Evolutionary conservation across 2,113 vertebrate species (phyloP).

Genomic region (Cathartes aura): DNA sequence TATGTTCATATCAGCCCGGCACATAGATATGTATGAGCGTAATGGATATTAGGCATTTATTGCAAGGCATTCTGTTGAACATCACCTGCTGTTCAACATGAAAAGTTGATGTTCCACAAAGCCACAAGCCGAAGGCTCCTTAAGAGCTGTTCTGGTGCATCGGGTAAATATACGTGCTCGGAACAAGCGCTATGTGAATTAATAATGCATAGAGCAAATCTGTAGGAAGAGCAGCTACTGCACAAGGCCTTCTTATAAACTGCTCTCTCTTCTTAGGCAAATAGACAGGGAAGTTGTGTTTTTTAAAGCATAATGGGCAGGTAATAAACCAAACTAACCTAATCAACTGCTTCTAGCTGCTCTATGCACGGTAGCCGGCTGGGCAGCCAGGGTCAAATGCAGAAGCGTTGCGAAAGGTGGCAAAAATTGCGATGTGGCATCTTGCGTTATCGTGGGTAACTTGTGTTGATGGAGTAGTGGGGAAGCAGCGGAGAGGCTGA

Average conservation of each 20-base stretch:
- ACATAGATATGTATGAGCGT: not conserved
- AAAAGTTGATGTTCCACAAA: conserved; percentile 58
- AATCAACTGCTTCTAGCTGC: not conserved
- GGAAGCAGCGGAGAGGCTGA: not conserved
- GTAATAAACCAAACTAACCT: conserved; percentile 7
- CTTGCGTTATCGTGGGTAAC: accelerated
- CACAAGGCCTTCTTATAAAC: not conserved
- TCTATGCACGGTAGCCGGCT: accelerated
- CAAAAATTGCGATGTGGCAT: not conserved
- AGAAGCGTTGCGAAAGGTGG: accelerated
- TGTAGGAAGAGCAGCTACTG: not conserved
- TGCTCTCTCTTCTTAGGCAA: conserved; percentile 6
- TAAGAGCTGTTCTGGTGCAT: conserved; percentile 3
- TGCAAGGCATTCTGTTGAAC: conserved; percentile 37
- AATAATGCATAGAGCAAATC: conserved; percentile 54
- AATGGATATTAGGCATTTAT: conserved; percentile 52
- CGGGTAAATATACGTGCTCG: conserved; percentile 25
- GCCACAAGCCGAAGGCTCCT: conserved; percentile 43
- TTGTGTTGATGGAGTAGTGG: not conserved
- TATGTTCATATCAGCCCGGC: not conserved
- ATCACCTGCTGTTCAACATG: conserved; percentile 66
- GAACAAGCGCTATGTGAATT: conserved; percentile 9
- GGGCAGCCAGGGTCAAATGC: not conserved
- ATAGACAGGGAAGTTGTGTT: conserved; percentile 10
- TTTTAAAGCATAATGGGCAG: not conserved